A percentile compares a stretch with the other conserved stretches of the same genome.
Conservation (phyloP, 2,888 invertebrate species). For the Epirrita christyi region DNA sequence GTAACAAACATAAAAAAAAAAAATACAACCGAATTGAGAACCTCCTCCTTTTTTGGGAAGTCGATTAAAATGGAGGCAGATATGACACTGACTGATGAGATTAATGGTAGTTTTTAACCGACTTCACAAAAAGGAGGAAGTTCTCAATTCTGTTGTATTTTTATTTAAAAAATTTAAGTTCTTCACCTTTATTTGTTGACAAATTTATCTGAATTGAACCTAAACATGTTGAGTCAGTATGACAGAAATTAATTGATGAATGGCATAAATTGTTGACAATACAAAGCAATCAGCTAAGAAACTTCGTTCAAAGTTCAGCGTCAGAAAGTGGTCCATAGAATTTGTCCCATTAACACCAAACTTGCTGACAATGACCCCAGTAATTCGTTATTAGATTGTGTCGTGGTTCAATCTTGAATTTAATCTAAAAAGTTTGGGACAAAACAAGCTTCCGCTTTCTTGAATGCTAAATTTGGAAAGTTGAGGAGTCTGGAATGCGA, state of each 20-base stretch:
- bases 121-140: no score
- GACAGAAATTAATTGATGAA: slow-evolving; percentile 12
- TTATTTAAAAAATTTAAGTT: no score
- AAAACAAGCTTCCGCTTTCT: slow-evolving; percentile 20
- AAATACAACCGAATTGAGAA: no score
- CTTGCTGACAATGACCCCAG: slow-evolving; percentile 26
- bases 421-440: slow-evolving; percentile 34
- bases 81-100: no score
- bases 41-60: no score
- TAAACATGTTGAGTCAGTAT: no score
- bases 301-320: slow-evolving; percentile 12
- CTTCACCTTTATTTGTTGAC: no score
- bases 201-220: no score
- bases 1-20: no score
- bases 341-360: slow-evolving; percentile 25
- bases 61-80: no score
- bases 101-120: no score
- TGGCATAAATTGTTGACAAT: slow-evolving; percentile 21
- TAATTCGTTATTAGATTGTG: slow-evolving; percentile 29
- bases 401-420: slow-evolving; percentile 25
- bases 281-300: slow-evolving; percentile 21
- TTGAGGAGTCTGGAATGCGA: slow-evolving; percentile 5
- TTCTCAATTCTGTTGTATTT: no score
- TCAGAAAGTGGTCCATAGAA: slow-evolving; percentile 22
- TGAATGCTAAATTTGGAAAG: slow-evolving; percentile 17